Conservation (phyloP, 2,888 invertebrate species). For the Tetramorium bicarinatum region DNA sequence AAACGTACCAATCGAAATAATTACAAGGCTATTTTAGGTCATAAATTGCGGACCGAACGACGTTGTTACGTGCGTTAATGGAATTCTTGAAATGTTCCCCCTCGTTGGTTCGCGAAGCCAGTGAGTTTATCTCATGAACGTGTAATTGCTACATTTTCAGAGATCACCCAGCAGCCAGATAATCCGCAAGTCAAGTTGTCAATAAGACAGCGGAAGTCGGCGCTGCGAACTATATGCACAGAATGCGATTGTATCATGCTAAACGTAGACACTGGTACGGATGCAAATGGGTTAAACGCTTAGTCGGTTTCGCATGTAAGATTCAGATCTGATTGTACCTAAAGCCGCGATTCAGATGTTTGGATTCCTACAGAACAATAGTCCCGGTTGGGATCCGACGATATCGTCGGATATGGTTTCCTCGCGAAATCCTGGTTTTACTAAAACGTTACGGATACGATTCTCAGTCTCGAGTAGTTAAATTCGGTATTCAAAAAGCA, state of each 20-base stretch:
- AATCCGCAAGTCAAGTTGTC: constrained; percentile 39
- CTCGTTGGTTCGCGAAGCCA: neutral
- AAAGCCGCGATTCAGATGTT: constrained; percentile 44
- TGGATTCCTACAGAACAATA: constrained; percentile 38
- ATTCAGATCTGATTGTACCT: constrained; percentile 44
- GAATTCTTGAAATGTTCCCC: neutral
- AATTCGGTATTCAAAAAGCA: constrained; percentile 7
- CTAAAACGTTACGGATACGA: constrained; percentile 13
- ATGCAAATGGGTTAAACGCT: constrained; percentile 49
- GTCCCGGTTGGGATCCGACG: constrained; percentile 12
- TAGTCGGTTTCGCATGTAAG: constrained; percentile 37
- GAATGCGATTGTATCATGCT: constrained; percentile 21
- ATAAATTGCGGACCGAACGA: neutral
- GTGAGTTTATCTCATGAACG: neutral
- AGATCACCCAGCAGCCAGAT: neutral
- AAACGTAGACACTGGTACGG: constrained; percentile 26
- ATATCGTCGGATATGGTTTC: constrained; percentile 14
- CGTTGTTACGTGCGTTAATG: neutral
- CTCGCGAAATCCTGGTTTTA: constrained; percentile 26
- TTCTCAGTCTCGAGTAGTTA: neutral
- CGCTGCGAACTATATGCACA: neutral
- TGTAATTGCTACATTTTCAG: constrained; percentile 19
- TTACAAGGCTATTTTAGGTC: neutral
- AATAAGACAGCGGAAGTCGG: constrained; percentile 5
- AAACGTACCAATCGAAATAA: neutral